Base-by-base conservation (phyloP, 2,113 vertebrate genomes). In the Hylia prasina region DNA sequence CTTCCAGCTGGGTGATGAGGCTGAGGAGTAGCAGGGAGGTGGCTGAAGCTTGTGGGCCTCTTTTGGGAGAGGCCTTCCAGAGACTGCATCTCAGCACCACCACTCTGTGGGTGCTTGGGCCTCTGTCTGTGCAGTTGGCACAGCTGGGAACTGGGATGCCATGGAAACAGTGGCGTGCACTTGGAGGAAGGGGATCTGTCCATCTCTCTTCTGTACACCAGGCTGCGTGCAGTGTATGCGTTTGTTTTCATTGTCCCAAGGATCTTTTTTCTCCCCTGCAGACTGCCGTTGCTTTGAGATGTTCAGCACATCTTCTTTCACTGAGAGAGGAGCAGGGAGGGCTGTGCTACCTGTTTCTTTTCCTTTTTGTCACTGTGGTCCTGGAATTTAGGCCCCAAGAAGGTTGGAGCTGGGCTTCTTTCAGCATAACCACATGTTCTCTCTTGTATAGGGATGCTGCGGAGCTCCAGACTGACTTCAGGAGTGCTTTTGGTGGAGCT, bases 91-190 rank as follows among this genome's bases (percentile, higher is more conserved):
- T 42, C 22, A 65, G 5, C 33, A 37, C 8, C 27, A 15, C 16
- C 11, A 14, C 44, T 68, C 39, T 71, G 30, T 51, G 63, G 24
- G 8, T 78, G 25, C 19, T 68, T 21, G 24, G 83, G 42, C 76
- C 45, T 68, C 24, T 1, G 1, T 37, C 40, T 0, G 0, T 51
- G 69, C 40, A 22, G 0, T 5, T 4, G 2, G 40, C n/a, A 73
- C 31, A 33, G 13, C 48, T 33, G 53, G n/a, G n/a, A 42, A 8
- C 39, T 56, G 27, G 30, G 21, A 15, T 0, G 0, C 16, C 4
- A 7, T 9, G 14, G 81, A 65, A 71, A 39, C n/a, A 71, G 13
- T 44, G 45, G 31, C 44, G n/a, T 65, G 50, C 50, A 5, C 0
- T 0, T 51, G 65, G n/a, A 57, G 37, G 64, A 31, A 6, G 57